These are phyloP conservation scores for Drosophila meridionalis DNA, from an alignment of 2,888 invertebrate genomes.

Conservation along the genomic window DNA sequence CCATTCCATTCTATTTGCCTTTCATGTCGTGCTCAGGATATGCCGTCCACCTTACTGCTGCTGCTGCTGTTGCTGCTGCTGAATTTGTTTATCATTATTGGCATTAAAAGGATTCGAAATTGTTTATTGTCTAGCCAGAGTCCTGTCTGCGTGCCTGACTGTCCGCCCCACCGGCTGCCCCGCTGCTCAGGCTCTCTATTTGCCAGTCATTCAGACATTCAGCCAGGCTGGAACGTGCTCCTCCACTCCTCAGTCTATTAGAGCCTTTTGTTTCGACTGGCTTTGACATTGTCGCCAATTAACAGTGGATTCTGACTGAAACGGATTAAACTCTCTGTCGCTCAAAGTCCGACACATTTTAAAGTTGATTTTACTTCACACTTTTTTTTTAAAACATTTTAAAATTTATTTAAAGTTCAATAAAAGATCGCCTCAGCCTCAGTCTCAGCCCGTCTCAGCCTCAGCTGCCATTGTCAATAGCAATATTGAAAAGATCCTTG, in stretches of 20 bases:
- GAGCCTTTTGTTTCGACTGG: constrained; percentile 59
- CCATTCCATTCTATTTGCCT: constrained; percentile 62
- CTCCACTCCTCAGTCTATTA: constrained; percentile 42
- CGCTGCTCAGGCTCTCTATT: constrained; percentile 18
- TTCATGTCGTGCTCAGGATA: constrained; percentile 51
- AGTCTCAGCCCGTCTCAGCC: not conserved
- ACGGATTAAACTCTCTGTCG: constrained; percentile 9
- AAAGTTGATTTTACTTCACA: not conserved
- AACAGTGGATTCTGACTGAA: constrained; percentile 49
- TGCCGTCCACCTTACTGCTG: constrained; percentile 9
- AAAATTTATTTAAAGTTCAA: not conserved
- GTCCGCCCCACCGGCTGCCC: not conserved
- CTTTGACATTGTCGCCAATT: constrained; percentile 65
- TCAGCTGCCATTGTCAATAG: constrained; percentile 5
- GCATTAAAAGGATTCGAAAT: constrained; percentile 81
- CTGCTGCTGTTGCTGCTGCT: constrained; percentile 31
- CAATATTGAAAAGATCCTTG: constrained; percentile 30
- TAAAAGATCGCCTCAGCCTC: not conserved
- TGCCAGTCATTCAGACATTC: constrained; percentile 53
- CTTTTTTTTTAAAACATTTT: not conserved
- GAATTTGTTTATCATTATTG: constrained; percentile 82
- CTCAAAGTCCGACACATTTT: not conserved
- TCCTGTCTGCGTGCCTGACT: constrained; percentile 23
- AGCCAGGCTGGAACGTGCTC: constrained; percentile 53
- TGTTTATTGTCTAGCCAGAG: constrained; percentile 76